Base-by-base conservation (phyloP, 2,113 vertebrate species). In the Percopsis transmontana region DNA sequence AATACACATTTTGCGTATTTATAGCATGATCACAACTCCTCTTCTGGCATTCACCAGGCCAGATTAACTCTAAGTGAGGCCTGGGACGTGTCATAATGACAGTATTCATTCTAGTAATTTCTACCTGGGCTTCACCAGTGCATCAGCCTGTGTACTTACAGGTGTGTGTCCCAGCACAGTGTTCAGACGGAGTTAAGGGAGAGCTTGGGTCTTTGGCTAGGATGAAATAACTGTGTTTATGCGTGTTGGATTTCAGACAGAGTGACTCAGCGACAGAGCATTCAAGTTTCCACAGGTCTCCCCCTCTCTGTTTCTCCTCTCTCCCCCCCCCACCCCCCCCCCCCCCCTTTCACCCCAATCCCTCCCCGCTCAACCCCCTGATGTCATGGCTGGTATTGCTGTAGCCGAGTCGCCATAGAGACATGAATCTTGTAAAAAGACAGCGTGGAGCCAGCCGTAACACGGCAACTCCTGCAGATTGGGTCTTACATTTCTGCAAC, bases 201-300 rank as follows among this genome's bases (percentile, higher is more conserved):
- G 39, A 13, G 40, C 66, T 11, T 2, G 50, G 67, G 61, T 48
- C 62, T 48, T 66, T 55, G 54, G 58, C 61, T 68, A 54, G 21
- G 56, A 83, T 79, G 50, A 82, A 85, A 85, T 70, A 68, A 82
- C 70, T 58, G 59, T 80, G 77, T 83, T 87, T 84, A 72, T 71
- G 82, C 65, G 65, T 62, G 79, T 78, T 81, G 70, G 79, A 79
- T 70, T 73, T 75, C 67, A 87, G 81, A 76, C 70, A 40, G 44
- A 19, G 79, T 91, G 90, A 91, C 88, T 91, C 89, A 89, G 85
- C 59, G 59, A 73, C 60, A 72, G 83, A 85, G 79, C 81, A 89
- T 81, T 85, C 67, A 82, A 86, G 78, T 89, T 90, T 91, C 88
- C 88, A 88, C 80, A 88, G 77, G 79, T 89, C 82, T 80, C 68